A percentile compares a stretch with the other conserved stretches of the same genome.
Conservation (phyloP, 2,888 invertebrate genomes). For the Phytoseiulus persimilis region DNA sequence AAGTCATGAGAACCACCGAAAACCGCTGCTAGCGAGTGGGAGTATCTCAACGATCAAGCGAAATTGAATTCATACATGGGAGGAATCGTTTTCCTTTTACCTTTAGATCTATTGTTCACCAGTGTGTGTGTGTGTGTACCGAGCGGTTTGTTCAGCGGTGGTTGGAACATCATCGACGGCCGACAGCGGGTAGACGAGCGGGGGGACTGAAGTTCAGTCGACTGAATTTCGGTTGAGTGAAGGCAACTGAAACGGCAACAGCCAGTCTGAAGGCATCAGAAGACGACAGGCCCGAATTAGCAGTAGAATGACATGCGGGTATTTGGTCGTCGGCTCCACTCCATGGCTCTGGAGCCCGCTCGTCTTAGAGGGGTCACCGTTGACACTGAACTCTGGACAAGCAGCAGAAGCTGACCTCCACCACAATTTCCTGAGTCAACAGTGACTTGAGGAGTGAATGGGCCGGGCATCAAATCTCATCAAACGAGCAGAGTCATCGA, state of each 20-base stretch:
- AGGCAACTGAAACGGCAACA: not conserved
- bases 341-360: not conserved
- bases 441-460: not conserved
- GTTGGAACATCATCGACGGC: not conserved
- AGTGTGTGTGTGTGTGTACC: not conserved
- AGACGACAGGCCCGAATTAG: not conserved
- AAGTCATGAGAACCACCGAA: not conserved
- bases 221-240: not conserved
- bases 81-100: not conserved
- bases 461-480: too few species aligned
- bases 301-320: not conserved
- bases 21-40: not conserved
- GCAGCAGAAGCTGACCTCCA: not conserved
- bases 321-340: not conserved
- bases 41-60: not conserved
- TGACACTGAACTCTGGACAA: not conserved
- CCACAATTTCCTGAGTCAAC: not conserved
- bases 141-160: not conserved
- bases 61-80: not conserved
- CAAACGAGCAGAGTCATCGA: too few species aligned
- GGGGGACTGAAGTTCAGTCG: not conserved
- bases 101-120: not conserved
- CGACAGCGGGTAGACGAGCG: not conserved
- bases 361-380: not conserved
- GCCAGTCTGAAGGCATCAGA: not conserved